Base-by-base conservation (phyloP, 2,888 invertebrate species). In the Dryocosmus kuriphilus region DNA sequence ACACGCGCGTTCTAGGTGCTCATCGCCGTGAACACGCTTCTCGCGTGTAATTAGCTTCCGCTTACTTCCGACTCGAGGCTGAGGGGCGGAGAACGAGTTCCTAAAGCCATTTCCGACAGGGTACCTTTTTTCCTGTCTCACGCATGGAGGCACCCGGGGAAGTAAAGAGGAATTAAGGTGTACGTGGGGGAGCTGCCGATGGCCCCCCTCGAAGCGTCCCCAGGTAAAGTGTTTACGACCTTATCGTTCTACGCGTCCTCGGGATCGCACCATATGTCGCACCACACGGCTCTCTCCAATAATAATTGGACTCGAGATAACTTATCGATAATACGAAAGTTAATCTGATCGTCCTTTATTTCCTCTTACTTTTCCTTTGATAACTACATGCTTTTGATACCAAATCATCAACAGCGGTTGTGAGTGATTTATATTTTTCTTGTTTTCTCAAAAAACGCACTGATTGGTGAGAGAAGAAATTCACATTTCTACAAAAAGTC, bases 81-180 rank as follows among this genome's bases (percentile, higher is more conserved):
- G 71, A 8, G 41, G 35, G 75, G 38, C 74, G 75, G 80, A 78
- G 55, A 38, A 30, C 24, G 80, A 80, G 71, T 65, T 88, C 86
- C 87, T 86, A 86, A 86, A 87, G 86, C 86, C 89, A 89, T 89
- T 90, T 91, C 91, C 91, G 90, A 85, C 81, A 82, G 83, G 81
- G 81, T 81, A 83, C 86, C 86, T 83, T 81, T 81, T 80, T 81
- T 81, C 84, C 80, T 81, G 87, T 89, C 87, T 87, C 90, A 90
- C 89, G 90, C 90, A 89, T 89, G 88, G 84, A 84, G 82, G 87
- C 86, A 81, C 86, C 85, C 80, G 80, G 86, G 86, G 86, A 87
- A 86, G 87, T 86, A 81, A 75, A 83, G 80, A 85, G 83, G 81
- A 82, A n/a, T n/a, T n/a, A n/a, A 86, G 84, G 82, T 83, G 80